Conservation (phyloP, 2,888 invertebrate species). For the Chrysolina americana region DNA sequence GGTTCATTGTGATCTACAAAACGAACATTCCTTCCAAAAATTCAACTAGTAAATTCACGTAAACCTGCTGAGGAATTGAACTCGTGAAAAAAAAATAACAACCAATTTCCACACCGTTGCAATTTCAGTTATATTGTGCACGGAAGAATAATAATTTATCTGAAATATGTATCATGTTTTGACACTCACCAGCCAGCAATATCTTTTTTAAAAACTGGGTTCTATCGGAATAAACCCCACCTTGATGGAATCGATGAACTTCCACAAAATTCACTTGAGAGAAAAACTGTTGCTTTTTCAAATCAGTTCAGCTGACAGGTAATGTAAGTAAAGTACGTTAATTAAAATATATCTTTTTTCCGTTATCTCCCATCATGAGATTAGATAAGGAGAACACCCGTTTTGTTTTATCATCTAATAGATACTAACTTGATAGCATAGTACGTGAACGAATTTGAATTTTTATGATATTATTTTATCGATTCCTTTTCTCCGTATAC, state of each 20-base stretch:
- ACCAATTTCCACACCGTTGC: too few species aligned
- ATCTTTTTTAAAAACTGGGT: too few species aligned
- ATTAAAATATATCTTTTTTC: background rate
- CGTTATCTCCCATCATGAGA: constrained; percentile 1
- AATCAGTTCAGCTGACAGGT: constrained; percentile 1
- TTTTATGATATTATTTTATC: background rate
- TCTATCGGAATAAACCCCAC: background rate
- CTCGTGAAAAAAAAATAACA: too few species aligned
- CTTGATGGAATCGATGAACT: background rate
- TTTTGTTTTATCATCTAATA: background rate
- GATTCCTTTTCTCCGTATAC: background rate
- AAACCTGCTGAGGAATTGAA: too few species aligned
- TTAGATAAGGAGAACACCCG: constrained; percentile 19
- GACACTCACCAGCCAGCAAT: too few species aligned
- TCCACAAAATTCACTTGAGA: background rate
- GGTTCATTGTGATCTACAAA: too few species aligned
- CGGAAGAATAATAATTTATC: too few species aligned
- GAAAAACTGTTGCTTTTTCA: background rate
- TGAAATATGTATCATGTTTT: too few species aligned
- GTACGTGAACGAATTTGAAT: background rate
- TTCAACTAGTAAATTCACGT: too few species aligned
- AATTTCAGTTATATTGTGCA: too few species aligned
- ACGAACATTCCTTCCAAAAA: too few species aligned
- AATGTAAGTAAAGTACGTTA: background rate
- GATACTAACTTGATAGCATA: background rate